phyloP scores from a whole-genome alignment of 2,888 invertebrate species.

The Diploptera punctata region DNA sequence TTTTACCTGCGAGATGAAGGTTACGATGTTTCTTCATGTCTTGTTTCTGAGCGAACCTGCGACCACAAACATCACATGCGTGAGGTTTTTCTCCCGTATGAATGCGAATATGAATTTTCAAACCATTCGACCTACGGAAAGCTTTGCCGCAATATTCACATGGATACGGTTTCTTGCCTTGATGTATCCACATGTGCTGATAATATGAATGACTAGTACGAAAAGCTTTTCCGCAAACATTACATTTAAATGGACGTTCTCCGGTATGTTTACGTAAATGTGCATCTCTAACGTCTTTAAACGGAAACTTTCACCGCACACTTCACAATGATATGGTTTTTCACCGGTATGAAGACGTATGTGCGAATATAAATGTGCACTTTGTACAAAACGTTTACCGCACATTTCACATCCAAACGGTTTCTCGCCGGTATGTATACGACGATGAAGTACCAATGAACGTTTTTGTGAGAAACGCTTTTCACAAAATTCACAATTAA shows the following conservation, averaged over 20 bases:
- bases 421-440: slow-evolving; percentile 42
- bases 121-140: slow-evolving; percentile 68
- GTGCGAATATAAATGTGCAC: slow-evolving; percentile 42
- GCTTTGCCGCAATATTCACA: slow-evolving; percentile 68
- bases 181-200: slow-evolving; percentile 70
- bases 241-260: slow-evolving; percentile 50
- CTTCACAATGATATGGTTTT: slow-evolving; percentile 40
- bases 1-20: slow-evolving; percentile 37
- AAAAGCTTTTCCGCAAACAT: slow-evolving; percentile 52
- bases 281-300: slow-evolving; percentile 46
- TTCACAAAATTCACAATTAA: slow-evolving; percentile 40
- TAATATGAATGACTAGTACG: slow-evolving; percentile 69
- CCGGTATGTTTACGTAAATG: slow-evolving; percentile 51
- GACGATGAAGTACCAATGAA: slow-evolving; percentile 40
- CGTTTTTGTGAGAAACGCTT: slow-evolving; percentile 42
- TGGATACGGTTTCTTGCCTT: slow-evolving; percentile 59
- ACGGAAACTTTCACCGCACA: slow-evolving; percentile 35
- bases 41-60: slow-evolving; percentile 51
- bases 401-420: slow-evolving; percentile 40
- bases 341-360: slow-evolving; percentile 42
- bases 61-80: slow-evolving; percentile 50
- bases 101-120: slow-evolving; percentile 67
- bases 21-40: slow-evolving; percentile 51
- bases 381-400: slow-evolving; percentile 41
- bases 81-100: slow-evolving; percentile 59